These are phyloP conservation scores for Siniperca chuatsi DNA, from an alignment of 2,113 vertebrate genomes.

Conservation along the genomic window DNA sequence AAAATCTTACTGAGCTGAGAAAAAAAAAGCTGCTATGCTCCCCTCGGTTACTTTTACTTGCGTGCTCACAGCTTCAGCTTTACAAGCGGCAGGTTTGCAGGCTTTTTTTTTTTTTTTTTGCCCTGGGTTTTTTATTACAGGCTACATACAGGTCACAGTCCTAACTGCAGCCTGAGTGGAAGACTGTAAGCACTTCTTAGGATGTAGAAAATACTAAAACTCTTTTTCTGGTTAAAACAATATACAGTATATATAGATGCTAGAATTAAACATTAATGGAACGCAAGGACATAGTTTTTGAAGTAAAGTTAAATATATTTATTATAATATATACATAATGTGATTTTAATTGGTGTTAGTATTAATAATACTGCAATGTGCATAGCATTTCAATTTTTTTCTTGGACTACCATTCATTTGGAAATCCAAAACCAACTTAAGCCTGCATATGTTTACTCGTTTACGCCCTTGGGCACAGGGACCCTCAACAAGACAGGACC, in stretches of 20 bases:
- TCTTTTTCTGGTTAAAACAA: background rate
- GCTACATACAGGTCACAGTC: background rate
- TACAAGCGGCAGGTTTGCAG: background rate
- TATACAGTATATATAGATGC: background rate
- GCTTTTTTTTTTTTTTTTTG: background rate
- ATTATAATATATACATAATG: background rate
- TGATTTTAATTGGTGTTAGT: background rate
- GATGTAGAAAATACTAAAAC: background rate
- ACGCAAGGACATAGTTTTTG: background rate
- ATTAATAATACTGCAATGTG: background rate
- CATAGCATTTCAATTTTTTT: background rate
- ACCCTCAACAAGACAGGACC: background rate
- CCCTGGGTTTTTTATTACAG: conserved; percentile 34
- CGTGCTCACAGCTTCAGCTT: background rate
- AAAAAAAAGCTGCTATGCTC: conserved; percentile 8
- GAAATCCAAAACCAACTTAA: background rate
- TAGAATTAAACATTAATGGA: background rate
- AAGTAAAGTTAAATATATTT: background rate
- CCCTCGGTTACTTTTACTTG: background rate
- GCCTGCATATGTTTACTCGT: background rate
- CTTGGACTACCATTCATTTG: background rate
- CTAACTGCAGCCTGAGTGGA: background rate
- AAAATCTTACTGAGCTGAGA: background rate
- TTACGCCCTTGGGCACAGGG: too few species aligned
- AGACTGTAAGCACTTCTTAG: background rate